These are phyloP conservation scores for Monoplex corrugatus DNA, from an alignment of 2,888 invertebrate genomes.

Conservation along the genomic window DNA sequence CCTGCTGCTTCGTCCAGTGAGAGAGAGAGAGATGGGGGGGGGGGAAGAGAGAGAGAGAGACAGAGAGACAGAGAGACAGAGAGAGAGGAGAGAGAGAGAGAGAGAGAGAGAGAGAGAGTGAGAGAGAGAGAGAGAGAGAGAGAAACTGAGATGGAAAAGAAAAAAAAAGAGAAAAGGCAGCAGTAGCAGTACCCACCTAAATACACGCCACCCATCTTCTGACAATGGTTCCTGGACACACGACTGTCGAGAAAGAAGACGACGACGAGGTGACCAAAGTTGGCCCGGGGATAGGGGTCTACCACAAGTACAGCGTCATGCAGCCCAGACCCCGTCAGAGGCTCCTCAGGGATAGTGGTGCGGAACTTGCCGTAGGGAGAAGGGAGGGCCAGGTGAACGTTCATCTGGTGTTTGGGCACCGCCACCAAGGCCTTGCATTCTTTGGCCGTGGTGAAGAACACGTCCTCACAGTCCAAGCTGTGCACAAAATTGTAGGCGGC, in stretches of 20 bases:
- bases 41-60: no score
- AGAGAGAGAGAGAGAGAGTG: no score
- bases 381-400: constrained; percentile 74
- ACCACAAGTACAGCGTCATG: constrained; percentile 82
- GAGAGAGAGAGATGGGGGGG: no score
- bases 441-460: constrained; percentile 76
- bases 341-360: constrained; percentile 80
- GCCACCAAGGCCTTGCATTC: constrained; percentile 74
- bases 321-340: constrained; percentile 74
- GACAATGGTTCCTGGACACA: constrained; percentile 74
- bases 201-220: constrained; percentile 76
- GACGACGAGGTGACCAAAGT: constrained; percentile 83
- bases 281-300: constrained; percentile 83
- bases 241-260: constrained; percentile 82
- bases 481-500: constrained; percentile 73
- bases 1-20: no score
- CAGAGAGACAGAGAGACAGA: no score
- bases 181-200: constrained; percentile 79
- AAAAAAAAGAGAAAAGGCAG: no score
- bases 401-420: constrained; percentile 68
- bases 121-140: no score
- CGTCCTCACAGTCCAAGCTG: constrained; percentile 72
- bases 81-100: no score
- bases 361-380: constrained; percentile 71
- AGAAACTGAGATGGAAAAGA: no score